Evolutionary conservation across 2,797 vertebrate genomes (phyloP), one percentile per base, ranked within the genome.

Genomic region (Hyperoplus lanceolatus): DNA sequence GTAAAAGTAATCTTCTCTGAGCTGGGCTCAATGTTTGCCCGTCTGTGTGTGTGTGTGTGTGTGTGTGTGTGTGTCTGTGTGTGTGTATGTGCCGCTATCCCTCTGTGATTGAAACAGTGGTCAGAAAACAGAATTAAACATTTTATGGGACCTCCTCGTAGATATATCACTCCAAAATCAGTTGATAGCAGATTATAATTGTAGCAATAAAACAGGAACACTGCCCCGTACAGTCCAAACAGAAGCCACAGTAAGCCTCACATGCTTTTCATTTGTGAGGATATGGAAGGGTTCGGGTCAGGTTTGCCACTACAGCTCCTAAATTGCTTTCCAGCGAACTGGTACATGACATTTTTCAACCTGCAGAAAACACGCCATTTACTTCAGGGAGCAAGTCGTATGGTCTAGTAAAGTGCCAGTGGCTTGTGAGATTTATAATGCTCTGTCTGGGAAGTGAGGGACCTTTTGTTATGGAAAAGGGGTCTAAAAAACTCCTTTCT

Each of bases 1-100:
- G 89, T 85, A 93, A 92, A 94, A 93, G 87, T 92, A 92, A 92
- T 94, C 90, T 92, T 91, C 88, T 90, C 79, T 67, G 69, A 48
- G 69, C 80, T 67, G 50, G 56, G 57, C 45, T 89, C 43, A 59
- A 15, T 46, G 38, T 57, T 16, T 73, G 42, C 51, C 41, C 70
- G 16, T 53, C 8, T 57, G 16, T 42, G 57, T 63, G 11, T 72
- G n/a, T 59, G 42, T 74, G 13, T 46, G 12, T 21, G 38, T 57
- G 43, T 11, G 0, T 45, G 50, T 56, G n/a, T 78, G n/a, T 59
- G 42, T 74, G 13, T 46, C 14, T 21, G 38, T 57, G 43, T 11
- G 0, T 45, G 50, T 56, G n/a, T 78, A 21, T 75, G 69, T 73
- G 45, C 67, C 11, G 4, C 50, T 39, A 73, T 82, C 6, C 21